phyloP scores from a whole-genome alignment of 2,113 vertebrate species.

The Mungos mungo region DNA sequence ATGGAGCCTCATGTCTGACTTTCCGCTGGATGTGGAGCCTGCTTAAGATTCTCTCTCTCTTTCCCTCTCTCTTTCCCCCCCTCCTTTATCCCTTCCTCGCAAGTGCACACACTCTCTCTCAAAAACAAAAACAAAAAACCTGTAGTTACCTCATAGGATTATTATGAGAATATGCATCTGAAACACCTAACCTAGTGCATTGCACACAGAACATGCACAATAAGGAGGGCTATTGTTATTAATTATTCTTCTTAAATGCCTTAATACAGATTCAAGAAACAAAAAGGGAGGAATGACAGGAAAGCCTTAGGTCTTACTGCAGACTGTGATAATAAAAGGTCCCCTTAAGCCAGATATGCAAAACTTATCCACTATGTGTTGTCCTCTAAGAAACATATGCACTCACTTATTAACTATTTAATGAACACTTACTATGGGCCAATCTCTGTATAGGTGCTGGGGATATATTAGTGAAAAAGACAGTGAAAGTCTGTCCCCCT shows the following conservation, averaged over 20 bases:
- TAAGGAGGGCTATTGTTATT: not conserved
- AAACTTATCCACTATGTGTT: not conserved
- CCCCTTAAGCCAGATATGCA: not conserved
- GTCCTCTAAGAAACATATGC: not conserved
- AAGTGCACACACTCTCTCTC: no score
- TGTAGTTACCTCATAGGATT: not conserved
- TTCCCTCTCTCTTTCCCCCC: no score
- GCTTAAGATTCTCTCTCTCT: no score
- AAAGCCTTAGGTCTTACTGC: not conserved
- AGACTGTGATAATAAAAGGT: not conserved
- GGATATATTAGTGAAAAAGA: not conserved
- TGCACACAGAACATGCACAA: not conserved
- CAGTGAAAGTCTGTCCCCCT: not conserved
- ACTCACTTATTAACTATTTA: constrained; percentile 22
- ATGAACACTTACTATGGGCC: not conserved
- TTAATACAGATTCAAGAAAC: not conserved
- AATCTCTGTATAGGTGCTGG: not conserved
- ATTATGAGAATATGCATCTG: not conserved
- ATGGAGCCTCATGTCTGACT: no score
- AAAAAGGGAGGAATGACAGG: not conserved
- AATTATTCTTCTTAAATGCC: not conserved
- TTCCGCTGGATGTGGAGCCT: no score
- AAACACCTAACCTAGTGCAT: not conserved
- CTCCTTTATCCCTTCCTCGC: no score
- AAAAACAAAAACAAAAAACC: not conserved